Evolutionary conservation across 2,113 vertebrate genomes (phyloP).

Genomic region (Bubo bubo): DNA sequence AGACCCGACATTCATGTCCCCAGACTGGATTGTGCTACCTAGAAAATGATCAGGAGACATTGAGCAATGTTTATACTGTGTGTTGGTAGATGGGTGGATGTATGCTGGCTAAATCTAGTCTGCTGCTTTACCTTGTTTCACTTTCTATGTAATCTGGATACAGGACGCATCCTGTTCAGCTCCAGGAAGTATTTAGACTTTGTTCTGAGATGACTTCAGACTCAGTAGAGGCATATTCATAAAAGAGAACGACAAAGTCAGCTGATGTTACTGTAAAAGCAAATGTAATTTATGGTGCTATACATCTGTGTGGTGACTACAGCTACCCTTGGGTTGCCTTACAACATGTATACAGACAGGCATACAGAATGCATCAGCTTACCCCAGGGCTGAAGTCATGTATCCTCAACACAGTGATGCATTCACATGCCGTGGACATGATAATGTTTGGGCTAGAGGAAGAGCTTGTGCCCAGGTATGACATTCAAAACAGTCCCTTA

Average conservation of each 20-base stretch:
- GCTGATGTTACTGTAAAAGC: background rate
- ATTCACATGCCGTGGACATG: background rate
- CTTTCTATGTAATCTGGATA: background rate
- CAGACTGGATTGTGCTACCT: background rate
- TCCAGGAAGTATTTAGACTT: background rate
- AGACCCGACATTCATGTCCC: background rate
- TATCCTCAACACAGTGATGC: background rate
- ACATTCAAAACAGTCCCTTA: background rate
- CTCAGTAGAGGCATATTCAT: fast-evolving
- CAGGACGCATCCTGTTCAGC: background rate
- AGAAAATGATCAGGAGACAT: background rate
- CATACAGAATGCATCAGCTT: fast-evolving
- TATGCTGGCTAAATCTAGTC: background rate
- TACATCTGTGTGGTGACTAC: background rate
- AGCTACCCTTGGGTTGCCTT: background rate
- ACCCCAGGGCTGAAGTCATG: background rate
- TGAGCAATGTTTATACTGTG: fast-evolving
- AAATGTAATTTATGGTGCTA: background rate
- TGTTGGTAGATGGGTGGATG: fast-evolving
- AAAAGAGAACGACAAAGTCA: background rate
- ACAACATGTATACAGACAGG: fast-evolving
- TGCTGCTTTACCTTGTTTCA: background rate
- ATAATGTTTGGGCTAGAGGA: background rate
- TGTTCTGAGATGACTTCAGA: background rate
- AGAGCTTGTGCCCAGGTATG: background rate